These are phyloP conservation scores for Zaprionus nigranus DNA, from an alignment of 1,140 invertebrate species.

Conservation along the genomic window DNA sequence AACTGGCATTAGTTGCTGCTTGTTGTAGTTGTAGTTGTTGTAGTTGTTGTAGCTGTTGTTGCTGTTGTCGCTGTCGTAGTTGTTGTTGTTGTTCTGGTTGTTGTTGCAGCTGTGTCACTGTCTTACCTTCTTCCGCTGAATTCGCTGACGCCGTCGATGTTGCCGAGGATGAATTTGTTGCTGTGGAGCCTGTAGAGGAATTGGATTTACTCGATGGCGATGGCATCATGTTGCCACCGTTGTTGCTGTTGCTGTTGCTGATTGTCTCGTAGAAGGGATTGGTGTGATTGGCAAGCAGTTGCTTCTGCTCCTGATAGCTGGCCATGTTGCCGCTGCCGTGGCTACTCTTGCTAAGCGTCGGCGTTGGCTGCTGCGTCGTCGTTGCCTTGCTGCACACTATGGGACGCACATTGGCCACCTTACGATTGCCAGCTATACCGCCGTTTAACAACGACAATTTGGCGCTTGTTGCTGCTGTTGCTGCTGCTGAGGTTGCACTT, in stretches of 20 bases:
- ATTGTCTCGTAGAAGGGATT: slow-evolving; percentile 80
- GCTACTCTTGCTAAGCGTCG: slow-evolving; percentile 36
- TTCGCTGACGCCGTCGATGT: slow-evolving; percentile 53
- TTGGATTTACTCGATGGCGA: slow-evolving; percentile 81
- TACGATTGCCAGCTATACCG: slow-evolving; percentile 64
- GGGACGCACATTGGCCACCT: slow-evolving; percentile 83
- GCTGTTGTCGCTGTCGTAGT: background rate
- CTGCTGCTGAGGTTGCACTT: slow-evolving; percentile 63
- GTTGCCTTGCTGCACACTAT: slow-evolving; percentile 66
- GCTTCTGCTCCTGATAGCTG: slow-evolving; percentile 74
- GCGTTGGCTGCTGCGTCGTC: slow-evolving; percentile 9
- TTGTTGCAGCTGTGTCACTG: slow-evolving; percentile 17
- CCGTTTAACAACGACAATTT: slow-evolving; percentile 71
- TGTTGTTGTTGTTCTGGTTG: slow-evolving; percentile 24
- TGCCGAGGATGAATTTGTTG: slow-evolving; percentile 74
- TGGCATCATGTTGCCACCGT: slow-evolving; percentile 65
- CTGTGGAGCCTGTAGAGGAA: slow-evolving; percentile 79
- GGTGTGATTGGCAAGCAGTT: slow-evolving; percentile 74
- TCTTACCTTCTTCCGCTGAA: slow-evolving; percentile 82
- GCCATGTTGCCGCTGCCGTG: slow-evolving; percentile 33
- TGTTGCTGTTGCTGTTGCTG: slow-evolving; percentile 15
- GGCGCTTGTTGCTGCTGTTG: slow-evolving; percentile 42
- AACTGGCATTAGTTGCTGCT: slow-evolving; percentile 33
- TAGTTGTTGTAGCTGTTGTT: background rate
- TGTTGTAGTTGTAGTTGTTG: slow-evolving; percentile 15